Conservation (phyloP, 2,113 vertebrate species). For the Xiphophorus maculatus region DNA sequence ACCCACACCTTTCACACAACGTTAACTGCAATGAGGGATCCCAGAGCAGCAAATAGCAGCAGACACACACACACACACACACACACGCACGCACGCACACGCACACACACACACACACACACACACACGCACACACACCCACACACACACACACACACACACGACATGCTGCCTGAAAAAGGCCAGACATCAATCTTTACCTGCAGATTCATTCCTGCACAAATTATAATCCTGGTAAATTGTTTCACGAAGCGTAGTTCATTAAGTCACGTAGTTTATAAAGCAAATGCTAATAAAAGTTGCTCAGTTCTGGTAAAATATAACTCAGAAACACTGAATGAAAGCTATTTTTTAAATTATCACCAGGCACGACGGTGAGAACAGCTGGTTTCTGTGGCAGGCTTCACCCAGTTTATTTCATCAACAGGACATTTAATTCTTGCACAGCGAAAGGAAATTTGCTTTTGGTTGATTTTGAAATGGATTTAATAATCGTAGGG, state of each 20-base stretch:
- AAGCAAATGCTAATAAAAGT: neutral
- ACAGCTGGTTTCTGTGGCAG: too few relatives aligned
- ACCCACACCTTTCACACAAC: constrained; percentile 43
- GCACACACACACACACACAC: too few relatives aligned
- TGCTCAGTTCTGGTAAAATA: neutral
- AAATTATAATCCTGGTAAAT: neutral
- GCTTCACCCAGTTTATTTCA: too few relatives aligned
- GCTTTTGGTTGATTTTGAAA: too few relatives aligned
- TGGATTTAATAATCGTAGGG: too few relatives aligned
- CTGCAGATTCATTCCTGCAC: neutral
- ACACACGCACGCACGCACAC: neutral
- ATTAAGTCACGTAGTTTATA: neutral
- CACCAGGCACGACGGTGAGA: neutral
- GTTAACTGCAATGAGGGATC: constrained; percentile 43
- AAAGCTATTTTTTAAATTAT: neutral
- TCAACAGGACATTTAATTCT: too few relatives aligned
- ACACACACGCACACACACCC: neutral
- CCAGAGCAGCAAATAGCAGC: constrained; percentile 10
- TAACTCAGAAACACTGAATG: too few relatives aligned
- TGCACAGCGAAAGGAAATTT: too few relatives aligned
- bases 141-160: neutral
- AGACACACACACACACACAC: constrained; percentile 2
- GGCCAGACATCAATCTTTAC: neutral
- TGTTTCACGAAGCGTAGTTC: too few relatives aligned
- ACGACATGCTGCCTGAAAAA: constrained; percentile 5